Percentiles rank a stretch among this genome's conserved stretches.
Evolutionary conservation across 1,140 invertebrate species (phyloP).

Genomic region (Onthophagus taurus): DNA sequence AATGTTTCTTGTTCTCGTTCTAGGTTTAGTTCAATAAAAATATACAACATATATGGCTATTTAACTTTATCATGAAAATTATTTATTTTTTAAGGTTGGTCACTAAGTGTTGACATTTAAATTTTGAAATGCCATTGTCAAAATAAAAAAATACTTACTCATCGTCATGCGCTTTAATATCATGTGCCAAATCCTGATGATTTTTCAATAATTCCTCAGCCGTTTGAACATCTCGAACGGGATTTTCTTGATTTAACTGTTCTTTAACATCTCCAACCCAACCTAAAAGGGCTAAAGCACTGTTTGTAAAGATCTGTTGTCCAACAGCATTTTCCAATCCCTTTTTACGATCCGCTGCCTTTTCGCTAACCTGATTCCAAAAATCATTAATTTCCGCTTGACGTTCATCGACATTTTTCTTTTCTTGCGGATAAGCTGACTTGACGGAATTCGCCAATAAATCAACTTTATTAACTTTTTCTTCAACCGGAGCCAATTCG

Average conservation of each 20-base stretch:
- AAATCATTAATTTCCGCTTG: conserved; percentile 79
- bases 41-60: too few relatives aligned
- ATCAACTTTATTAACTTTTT: conserved; percentile 77
- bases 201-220: conserved; percentile 86
- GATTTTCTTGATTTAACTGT: conserved; percentile 70
- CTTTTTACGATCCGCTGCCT: conserved; percentile 68
- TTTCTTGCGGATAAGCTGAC: conserved; percentile 83
- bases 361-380: conserved; percentile 80
- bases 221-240: conserved; percentile 78
- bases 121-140: too few relatives aligned
- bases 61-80: too few relatives aligned
- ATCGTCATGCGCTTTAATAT: conserved; percentile 84
- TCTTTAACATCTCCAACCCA: conserved; percentile 76
- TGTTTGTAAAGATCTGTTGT: conserved; percentile 88
- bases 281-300: conserved; percentile 64
- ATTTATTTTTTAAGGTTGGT: too few relatives aligned
- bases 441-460: conserved; percentile 78
- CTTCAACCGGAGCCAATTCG: conserved; percentile 80
- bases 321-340: conserved; percentile 88
- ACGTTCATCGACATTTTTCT: conserved; percentile 70
- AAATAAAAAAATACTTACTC: conserved; percentile 59
- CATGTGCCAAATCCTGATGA: conserved; percentile 83
- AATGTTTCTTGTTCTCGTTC: too few relatives aligned
- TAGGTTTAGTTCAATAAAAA: too few relatives aligned
- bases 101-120: too few relatives aligned